Evolutionary conservation across 35 echinoderm and acorn worm species (phyloP), one percentile per base, ranked within the genome.

Genomic region (Chiridota heheva): DNA sequence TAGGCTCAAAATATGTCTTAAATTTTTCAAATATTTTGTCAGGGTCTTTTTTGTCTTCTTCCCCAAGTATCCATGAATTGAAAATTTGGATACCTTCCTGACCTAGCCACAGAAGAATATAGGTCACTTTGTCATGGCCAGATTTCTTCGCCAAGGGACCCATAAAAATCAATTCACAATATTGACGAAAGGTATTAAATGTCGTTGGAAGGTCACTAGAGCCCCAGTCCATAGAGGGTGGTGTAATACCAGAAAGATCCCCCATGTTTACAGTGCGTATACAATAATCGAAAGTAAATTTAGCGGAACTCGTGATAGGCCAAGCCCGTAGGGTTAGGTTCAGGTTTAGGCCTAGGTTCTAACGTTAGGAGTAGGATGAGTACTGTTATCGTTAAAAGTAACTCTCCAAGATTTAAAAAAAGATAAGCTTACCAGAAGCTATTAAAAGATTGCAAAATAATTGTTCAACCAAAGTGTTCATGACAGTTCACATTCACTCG

Each of bases 191-290:
- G 27, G 56, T 77, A 17, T 57, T 32, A 20, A 77, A 58, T 16
- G 46, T 55, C 8, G 73, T 58, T 1, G 73, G 73, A 34, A 77
- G 24, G 48, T 77, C 73, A 58, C 27, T n/a, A 56, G 20, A 7
- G 12, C 47, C 56, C 73, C 73, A 77, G 44, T 58, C 35, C 2
- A 77, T 1, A 18, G n/a, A 40, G 18, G 73, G 73, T 32, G 73
- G 47, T 17, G 47, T 77, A 10, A 77, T 77, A 58, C 73, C 73
- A 1, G 73, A 58, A n/a, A 58, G 25, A 58, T 58, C 48, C 56
- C 48, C 60, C 73, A 77, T 77, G 42, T 17, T 77, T 53, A 53
- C n/a, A n/a, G n/a, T n/a, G n/a, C n/a, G n/a, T n/a, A n/a, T n/a
- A n/a, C n/a, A n/a, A n/a, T n/a, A n/a, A n/a, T n/a, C n/a, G n/a